Percentiles rank a stretch among this genome's conserved stretches.
Evolutionary conservation across 2,113 vertebrate species (phyloP).

Genomic region (Connochaetes taurinus): DNA sequence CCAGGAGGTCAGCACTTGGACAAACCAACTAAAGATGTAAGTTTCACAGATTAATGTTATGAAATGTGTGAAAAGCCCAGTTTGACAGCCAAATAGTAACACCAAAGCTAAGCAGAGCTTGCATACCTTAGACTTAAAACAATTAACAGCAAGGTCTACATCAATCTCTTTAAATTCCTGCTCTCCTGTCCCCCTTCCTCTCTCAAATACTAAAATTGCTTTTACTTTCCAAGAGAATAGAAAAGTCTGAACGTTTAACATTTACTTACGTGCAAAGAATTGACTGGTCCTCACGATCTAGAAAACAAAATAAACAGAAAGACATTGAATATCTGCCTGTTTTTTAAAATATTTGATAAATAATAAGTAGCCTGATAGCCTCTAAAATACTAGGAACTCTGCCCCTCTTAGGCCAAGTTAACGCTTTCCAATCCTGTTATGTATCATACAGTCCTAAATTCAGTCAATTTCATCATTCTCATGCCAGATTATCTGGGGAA

Average conservation of each 20-base stretch:
- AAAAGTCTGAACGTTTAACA: neutral
- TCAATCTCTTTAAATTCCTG: neutral
- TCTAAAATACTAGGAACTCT: neutral
- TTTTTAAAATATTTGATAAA: neutral
- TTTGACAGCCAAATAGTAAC: neutral
- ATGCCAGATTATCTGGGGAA: neutral
- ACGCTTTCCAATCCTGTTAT: neutral
- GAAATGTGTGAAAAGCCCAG: neutral
- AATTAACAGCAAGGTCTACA: neutral
- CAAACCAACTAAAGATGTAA: neutral
- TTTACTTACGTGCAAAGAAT: conserved; percentile 99
- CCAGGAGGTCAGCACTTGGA: neutral
- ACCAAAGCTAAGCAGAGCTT: neutral
- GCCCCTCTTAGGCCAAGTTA: neutral
- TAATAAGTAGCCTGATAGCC: neutral
- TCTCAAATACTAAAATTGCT: neutral
- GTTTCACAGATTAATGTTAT: neutral
- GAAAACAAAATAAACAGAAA: conserved; percentile 73
- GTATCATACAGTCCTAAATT: neutral
- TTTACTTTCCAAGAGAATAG: neutral
- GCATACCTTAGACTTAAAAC: neutral
- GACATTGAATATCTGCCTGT: conserved; percentile 44
- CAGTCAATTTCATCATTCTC: neutral
- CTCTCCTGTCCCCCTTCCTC: neutral
- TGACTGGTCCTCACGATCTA: conserved; percentile 99